Evolutionary conservation across 1,140 invertebrate genomes (phyloP).

Genomic region (Euura saliciscinereae): DNA sequence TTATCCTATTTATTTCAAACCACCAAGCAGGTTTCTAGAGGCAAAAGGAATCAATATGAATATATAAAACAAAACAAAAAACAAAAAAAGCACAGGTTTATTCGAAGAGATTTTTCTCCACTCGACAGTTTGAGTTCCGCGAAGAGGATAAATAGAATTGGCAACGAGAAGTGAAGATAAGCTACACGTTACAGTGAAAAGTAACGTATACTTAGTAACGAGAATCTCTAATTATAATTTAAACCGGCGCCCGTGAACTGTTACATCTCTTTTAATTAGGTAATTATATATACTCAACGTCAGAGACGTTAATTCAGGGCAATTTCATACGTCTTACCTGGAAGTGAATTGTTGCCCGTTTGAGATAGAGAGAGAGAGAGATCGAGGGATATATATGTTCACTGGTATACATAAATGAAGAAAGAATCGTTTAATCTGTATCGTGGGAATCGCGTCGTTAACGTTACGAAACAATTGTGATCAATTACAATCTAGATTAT

Average conservation of each 20-base stretch:
- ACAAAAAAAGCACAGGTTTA: no score
- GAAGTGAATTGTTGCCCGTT: neutral
- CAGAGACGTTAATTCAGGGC: neutral
- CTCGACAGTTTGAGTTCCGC: no score
- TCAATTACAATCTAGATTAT: neutral
- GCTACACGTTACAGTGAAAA: no score
- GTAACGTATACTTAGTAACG: neutral
- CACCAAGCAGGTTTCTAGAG: no score
- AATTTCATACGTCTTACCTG: neutral
- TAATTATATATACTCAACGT: neutral
- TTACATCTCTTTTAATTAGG: neutral
- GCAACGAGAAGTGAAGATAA: no score
- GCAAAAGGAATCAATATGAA: no score
- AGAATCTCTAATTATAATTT: neutral
- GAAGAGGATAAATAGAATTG: no score
- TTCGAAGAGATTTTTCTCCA: no score
- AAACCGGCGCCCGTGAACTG: neutral
- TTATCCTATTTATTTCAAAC: no score
- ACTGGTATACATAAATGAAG: neutral
- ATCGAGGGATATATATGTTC: neutral
- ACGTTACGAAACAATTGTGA: neutral
- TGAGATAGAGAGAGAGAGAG: neutral
- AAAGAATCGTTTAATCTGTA: neutral
- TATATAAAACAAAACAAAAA: no score
- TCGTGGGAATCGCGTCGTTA: neutral